A percentile compares a stretch with the other conserved stretches of the same genome.
phyloP scores from a whole-genome alignment of 1,140 invertebrate species.

The Hesperophylax magnus region DNA sequence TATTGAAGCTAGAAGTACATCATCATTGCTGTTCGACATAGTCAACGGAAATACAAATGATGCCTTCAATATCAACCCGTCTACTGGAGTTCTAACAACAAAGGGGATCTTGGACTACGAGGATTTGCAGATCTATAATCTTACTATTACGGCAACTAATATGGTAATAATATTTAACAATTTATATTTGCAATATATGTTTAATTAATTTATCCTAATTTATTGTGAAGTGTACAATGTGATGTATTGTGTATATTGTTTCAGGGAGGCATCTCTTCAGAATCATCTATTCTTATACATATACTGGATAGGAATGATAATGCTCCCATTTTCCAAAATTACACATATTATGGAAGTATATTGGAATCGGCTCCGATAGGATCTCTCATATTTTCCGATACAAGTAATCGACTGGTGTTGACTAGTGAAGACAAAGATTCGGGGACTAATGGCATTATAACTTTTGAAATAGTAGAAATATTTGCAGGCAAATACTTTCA shows the following conservation, averaged over 20 bases:
- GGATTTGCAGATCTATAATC: constrained; percentile 77
- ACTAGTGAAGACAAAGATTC: constrained; percentile 83
- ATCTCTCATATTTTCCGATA: constrained; percentile 76
- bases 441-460: constrained; percentile 83
- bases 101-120: constrained; percentile 83
- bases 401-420: constrained; percentile 80
- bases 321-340: constrained; percentile 79
- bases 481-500: constrained; percentile 79
- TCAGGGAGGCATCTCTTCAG: constrained; percentile 69
- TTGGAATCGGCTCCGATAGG: constrained; percentile 81
- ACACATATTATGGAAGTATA: constrained; percentile 79
- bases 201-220: not conserved
- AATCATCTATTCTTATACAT: constrained; percentile 77
- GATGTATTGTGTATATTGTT: constrained; percentile 26
- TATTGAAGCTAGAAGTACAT: constrained; percentile 81
- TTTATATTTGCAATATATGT: not conserved
- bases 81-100: constrained; percentile 84
- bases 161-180: constrained; percentile 72
- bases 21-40: constrained; percentile 86
- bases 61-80: constrained; percentile 84
- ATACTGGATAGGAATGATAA: constrained; percentile 86
- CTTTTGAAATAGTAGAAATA: constrained; percentile 86
- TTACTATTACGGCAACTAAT: constrained; percentile 85
- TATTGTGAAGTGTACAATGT: not conserved
- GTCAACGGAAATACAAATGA: constrained; percentile 79